Base-by-base conservation (phyloP, 64 coral and sea anemone genomes). In the Porites lutea region DNA sequence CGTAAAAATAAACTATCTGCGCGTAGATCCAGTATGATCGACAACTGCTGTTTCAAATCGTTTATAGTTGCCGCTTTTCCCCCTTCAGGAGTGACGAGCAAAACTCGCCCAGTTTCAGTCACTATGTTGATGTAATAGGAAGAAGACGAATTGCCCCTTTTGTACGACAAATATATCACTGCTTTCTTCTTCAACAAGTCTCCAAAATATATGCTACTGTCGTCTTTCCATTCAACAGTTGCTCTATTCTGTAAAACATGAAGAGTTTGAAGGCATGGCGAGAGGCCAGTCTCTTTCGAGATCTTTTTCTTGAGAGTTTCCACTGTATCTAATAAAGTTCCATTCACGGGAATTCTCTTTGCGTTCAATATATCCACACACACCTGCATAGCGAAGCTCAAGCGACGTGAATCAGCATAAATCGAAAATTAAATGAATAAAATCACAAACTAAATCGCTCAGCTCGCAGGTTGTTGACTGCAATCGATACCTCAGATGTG, bases 41-140 rank as follows among this genome's bases (percentile, higher is more conserved):
- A 84, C 19, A 84, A 21, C 22, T 84, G 64, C 12, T 4, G 16
- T 22, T 7, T 84, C 81, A 84, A 52, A 69, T 69, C 43, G 3
- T 52, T 14, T 61, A 84, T 49, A 3, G 4, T 84, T 10, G 62
- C 18, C 51, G 63, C 67, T 13, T 84, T 66, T 48, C 81, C 81
- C n/a, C 63, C 47, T 69, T 84, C 81, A 7, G 63, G 81, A 68
- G 16, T 84, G 43, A 84, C 43, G 16, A 3, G 49, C 4, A 84
- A 19, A 67, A 84, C 81, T 84, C 13, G 46, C 8, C 81, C 81
- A n/a, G 46, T 51, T 69, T 21, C 81, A 15, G 81, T 68, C 9
- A 84, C 81, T 22, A 65, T 63, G 52, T 84, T 49, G 18, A 84
- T 64, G 48, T 68, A 84, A 84, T 66, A 84, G 9, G 8, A 49